Conservation (phyloP, 2,888 invertebrate species). For the Netelia fuscicornis region DNA sequence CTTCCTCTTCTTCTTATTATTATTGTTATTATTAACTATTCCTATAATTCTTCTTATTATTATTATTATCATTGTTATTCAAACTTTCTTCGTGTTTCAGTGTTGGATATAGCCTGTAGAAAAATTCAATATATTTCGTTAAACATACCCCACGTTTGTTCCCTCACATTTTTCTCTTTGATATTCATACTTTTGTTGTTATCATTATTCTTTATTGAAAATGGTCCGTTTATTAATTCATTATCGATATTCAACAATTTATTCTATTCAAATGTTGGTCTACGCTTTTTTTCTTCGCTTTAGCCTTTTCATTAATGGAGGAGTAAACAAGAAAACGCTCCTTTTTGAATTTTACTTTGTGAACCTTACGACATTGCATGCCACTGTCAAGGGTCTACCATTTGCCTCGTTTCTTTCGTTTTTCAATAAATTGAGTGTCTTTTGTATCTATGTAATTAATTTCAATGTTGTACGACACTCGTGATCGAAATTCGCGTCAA, state of each 20-base stretch:
- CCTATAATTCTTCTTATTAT: conserved; percentile 50
- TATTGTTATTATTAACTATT: conserved; percentile 48
- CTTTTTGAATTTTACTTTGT: conserved; percentile 35
- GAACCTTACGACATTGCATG: conserved; percentile 41
- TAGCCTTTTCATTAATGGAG: conserved; percentile 43
- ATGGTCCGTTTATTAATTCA: conserved; percentile 49
- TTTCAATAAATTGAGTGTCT: conserved; percentile 39
- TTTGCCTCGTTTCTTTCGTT: conserved; percentile 31
- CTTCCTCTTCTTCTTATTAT: conserved; percentile 30
- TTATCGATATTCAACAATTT: conserved; percentile 48
- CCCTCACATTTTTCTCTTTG: conserved; percentile 53
- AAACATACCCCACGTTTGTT: conserved; percentile 66
- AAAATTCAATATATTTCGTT: conserved; percentile 44
- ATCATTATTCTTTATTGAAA: conserved; percentile 65
- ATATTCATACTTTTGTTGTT: conserved; percentile 61
- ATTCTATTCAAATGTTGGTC: conserved; percentile 11
- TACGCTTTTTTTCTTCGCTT: conserved; percentile 55
- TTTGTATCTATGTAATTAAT: conserved; percentile 16
- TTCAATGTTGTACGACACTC: conserved; percentile 41
- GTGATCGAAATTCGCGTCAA: conserved; percentile 17
- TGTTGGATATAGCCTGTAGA: conserved; percentile 57
- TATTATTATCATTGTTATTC: conserved; percentile 46
- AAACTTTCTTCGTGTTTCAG: conserved; percentile 60
- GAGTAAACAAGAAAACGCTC: conserved; percentile 29
- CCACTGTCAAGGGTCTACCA: conserved; percentile 41